Evolutionary conservation across 1,140 invertebrate genomes (phyloP), one percentile per base, ranked within the genome.

Genomic region (Agrilus planipennis): DNA sequence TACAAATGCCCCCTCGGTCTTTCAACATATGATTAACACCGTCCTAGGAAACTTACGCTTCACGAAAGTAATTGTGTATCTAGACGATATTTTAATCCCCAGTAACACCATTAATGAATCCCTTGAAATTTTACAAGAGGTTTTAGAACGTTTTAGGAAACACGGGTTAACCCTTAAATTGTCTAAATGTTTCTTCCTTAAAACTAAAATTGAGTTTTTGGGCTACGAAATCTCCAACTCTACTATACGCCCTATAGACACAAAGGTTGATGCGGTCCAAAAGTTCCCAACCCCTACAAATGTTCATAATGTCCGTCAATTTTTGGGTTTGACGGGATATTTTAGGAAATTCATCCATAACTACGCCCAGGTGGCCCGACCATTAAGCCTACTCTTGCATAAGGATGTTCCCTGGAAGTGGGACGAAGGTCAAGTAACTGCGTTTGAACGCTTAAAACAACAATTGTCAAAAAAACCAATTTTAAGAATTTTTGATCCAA

Each of bases 341-440:
- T 64, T 62, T 47, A 41, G 55, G 25, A 45, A 51, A 27, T 65
- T 64, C 44, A 44, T 62, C 9, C 29, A 44, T 39, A 42, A 49
- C 16, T 60, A 53, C 34, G 53, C 56, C 1, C 2, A 47, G 6
- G 50, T 54, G 18, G 52, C 53, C 9, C 28, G 39, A 20, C 53
- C 53, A 0, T 35, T 62, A 5, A 56, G 51, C 19, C 31, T 49
- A 14, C 40, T 61, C 11, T 21, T 57, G 27, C 51, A 44, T 20
- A 59, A 55, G 29, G 41, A 53, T 19, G 35, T 29, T 11, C 25
- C 28, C 17, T 61, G 44, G 39, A 16, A 31, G 32, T 59, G 49
- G 46, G 28, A 16, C 3, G 19, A 3, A 6, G 19, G 14, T 15
- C 31, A 44, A 34, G 10, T 45, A 28, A 11, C 38, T 22, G 35